phyloP scores from a whole-genome alignment of 2,888 invertebrate species.

The Stratiomys singularior region DNA sequence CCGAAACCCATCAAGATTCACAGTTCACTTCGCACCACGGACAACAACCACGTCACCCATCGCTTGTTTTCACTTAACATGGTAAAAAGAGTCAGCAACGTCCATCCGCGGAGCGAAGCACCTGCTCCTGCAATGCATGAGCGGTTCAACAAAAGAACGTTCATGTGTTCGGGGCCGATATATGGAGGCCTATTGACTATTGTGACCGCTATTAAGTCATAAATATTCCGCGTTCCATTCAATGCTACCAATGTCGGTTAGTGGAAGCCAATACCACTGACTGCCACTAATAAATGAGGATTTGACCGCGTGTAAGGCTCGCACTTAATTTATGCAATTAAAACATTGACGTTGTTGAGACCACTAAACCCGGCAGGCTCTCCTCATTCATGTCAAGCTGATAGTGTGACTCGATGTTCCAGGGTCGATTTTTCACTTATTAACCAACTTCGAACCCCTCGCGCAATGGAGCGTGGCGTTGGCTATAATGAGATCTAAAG shows the following conservation, averaged over 20 bases:
- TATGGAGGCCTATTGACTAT: conserved; percentile 38
- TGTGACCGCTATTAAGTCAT: conserved; percentile 42
- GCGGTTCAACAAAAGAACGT: conserved; percentile 31
- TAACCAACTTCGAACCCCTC: conserved; percentile 39
- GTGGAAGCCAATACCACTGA: not conserved
- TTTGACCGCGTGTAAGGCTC: conserved; percentile 32
- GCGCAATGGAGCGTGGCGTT: conserved; percentile 40
- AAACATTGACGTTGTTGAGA: conserved; percentile 23
- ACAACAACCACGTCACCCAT: conserved; percentile 45
- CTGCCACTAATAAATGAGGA: conserved; percentile 5
- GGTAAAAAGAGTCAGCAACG: conserved; percentile 19
- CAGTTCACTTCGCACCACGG: conserved; percentile 44
- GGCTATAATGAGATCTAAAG: conserved; percentile 26
- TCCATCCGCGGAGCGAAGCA: conserved; percentile 18
- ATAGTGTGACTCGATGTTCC: conserved; percentile 10
- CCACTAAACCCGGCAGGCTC: conserved; percentile 6
- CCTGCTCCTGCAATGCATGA: conserved; percentile 40
- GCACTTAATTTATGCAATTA: conserved; percentile 45
- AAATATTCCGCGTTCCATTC: conserved; percentile 37
- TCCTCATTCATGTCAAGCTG: conserved; percentile 34
- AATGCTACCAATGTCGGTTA: conserved; percentile 8
- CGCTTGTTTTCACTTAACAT: conserved; percentile 44
- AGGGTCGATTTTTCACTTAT: conserved; percentile 32
- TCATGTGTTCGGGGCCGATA: not conserved
- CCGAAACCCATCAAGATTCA: conserved; percentile 39